These are phyloP conservation scores for Elanoides forficatus DNA, from an alignment of 2,113 vertebrate species.

Conservation along the genomic window DNA sequence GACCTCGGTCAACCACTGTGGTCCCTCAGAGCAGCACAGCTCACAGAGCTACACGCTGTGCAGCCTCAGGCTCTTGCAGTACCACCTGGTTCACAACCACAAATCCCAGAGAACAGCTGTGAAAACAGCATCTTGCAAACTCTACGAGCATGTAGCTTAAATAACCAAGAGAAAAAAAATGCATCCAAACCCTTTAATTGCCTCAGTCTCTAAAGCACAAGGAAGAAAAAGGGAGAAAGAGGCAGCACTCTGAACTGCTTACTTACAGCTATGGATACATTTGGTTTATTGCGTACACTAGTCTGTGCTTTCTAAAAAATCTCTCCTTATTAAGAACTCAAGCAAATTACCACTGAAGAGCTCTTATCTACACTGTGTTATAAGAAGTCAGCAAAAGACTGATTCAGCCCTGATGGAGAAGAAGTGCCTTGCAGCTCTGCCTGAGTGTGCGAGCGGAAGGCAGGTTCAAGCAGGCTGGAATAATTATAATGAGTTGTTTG, in stretches of 20 bases:
- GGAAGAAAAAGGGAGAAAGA: not conserved
- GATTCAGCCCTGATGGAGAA: conserved; percentile 22
- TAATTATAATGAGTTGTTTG: conserved; percentile 59
- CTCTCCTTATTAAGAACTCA: conserved; percentile 23
- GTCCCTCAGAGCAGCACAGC: not conserved
- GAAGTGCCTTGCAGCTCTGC: not conserved
- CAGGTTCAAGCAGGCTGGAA: conserved; percentile 27
- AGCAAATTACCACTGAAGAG: conserved; percentile 49
- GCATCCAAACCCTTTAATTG: not conserved
- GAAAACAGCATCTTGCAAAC: not conserved
- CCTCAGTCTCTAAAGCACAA: not conserved
- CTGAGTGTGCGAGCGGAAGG: not conserved
- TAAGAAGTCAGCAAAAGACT: conserved; percentile 22
- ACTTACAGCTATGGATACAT: not conserved
- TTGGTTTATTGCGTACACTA: not conserved
- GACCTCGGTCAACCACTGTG: rapidly evolving
- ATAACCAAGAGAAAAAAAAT: not conserved
- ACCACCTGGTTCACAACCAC: not conserved
- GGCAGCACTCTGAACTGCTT: not conserved
- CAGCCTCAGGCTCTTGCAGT: not conserved
- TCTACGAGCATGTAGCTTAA: not conserved
- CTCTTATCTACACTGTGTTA: conserved; percentile 10
- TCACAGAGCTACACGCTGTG: rapidly evolving
- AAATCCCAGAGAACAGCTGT: not conserved
- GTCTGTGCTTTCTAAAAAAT: conserved; percentile 3